phyloP scores from a whole-genome alignment of 2,888 invertebrate genomes.

The Drosophila parthenogenetica region DNA sequence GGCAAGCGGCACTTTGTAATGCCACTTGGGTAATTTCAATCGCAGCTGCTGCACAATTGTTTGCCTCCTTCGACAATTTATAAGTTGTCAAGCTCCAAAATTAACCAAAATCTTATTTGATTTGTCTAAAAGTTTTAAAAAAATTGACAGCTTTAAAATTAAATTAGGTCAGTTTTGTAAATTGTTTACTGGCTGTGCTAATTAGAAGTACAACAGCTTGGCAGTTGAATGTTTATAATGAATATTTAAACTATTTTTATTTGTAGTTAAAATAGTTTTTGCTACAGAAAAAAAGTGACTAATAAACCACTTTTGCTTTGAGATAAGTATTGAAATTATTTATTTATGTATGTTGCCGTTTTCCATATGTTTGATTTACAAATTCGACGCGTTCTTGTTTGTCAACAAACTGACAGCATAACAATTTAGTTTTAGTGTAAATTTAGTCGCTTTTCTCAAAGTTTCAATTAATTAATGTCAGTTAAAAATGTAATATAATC shows the following conservation, averaged over 20 bases:
- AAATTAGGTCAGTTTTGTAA: neutral
- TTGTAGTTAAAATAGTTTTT: too few species aligned
- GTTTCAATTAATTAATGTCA: neutral
- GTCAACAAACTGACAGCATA: neutral
- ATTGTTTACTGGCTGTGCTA: neutral
- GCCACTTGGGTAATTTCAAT: constrained; percentile 42
- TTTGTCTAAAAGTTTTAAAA: neutral
- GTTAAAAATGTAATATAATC: neutral
- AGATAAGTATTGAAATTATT: too few species aligned
- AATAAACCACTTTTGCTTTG: too few species aligned
- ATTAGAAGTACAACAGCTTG: neutral
- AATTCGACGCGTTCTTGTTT: too few species aligned
- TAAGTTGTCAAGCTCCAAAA: constrained; percentile 17
- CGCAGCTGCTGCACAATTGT: constrained; percentile 27
- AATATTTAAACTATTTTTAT: too few species aligned
- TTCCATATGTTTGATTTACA: too few species aligned
- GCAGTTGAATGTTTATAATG: neutral
- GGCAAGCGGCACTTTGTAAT: constrained; percentile 12
- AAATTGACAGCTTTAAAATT: neutral
- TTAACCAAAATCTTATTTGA: constrained; percentile 11
- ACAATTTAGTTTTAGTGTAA: neutral
- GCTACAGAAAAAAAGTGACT: too few species aligned
- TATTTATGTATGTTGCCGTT: too few species aligned
- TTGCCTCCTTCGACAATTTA: neutral
- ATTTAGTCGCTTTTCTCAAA: too few species aligned